These are phyloP conservation scores for Rugalucina vietnamica DNA, from an alignment of 2,888 invertebrate species.

Conservation along the genomic window DNA sequence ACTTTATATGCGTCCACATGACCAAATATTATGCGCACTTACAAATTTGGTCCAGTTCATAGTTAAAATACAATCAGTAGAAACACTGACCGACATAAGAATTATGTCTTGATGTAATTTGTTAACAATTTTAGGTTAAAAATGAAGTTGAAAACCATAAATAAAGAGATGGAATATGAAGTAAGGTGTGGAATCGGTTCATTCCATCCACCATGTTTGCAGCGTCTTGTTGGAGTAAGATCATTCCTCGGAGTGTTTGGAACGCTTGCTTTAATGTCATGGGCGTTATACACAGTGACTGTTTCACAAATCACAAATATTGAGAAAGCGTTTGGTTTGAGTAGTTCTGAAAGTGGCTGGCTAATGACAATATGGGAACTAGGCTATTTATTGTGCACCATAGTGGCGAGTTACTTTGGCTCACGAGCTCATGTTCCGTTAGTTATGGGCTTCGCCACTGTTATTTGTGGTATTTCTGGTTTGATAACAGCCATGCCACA, in stretches of 20 bases:
- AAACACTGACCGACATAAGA: no score
- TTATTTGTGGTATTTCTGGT: conserved; percentile 48
- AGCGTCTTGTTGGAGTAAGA: conserved; percentile 40
- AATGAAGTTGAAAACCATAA: no score
- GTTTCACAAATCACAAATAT: conserved; percentile 58
- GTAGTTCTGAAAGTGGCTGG: conserved; percentile 53
- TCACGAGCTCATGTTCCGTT: conserved; percentile 42
- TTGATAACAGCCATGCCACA: conserved; percentile 53
- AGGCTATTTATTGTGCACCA: conserved; percentile 40
- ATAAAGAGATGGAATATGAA: background rate
- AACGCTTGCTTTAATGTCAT: conserved; percentile 32
- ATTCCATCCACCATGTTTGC: conserved; percentile 27
- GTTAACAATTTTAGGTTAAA: no score
- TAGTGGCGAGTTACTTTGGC: conserved; percentile 50
- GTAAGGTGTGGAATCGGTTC: conserved; percentile 39
- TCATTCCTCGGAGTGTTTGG: conserved; percentile 59
- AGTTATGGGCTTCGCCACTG: conserved; percentile 41
- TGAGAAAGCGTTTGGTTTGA: conserved; percentile 60
- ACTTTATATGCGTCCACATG: no score
- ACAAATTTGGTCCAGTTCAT: no score
- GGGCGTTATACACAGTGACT: conserved; percentile 49
- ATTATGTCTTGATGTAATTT: no score
- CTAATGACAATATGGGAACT: conserved; percentile 57
- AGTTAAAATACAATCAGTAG: no score
- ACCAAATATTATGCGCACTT: no score